Conservation (phyloP, 1,140 invertebrate species). For the Apolygus lucorum region DNA sequence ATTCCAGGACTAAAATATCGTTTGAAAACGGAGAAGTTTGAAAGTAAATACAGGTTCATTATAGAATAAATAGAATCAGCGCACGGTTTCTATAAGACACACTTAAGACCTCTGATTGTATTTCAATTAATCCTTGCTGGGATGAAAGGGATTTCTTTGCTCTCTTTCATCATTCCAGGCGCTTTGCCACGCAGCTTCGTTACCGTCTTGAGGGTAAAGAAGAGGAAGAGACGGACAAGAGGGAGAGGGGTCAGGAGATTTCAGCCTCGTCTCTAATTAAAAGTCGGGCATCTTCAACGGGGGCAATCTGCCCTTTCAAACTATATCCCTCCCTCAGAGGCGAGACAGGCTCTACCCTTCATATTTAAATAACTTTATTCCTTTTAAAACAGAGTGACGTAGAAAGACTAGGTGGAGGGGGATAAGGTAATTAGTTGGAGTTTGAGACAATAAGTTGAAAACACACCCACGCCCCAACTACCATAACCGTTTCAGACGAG, state of each 20-base stretch:
- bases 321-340: neutral
- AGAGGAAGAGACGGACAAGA: no score
- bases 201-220: neutral
- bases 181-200: neutral
- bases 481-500: neutral
- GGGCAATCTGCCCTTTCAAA: neutral
- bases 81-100: no score
- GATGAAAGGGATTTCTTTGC: no score
- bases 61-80: no score
- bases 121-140: no score
- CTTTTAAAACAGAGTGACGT: neutral
- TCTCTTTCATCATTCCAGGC: no score
- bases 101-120: no score
- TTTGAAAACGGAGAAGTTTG: no score
- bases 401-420: neutral
- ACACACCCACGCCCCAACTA: neutral
- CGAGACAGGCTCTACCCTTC: neutral
- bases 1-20: no score
- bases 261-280: neutral
- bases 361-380: constrained; percentile 3
- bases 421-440: neutral
- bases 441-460: neutral
- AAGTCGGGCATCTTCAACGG: neutral
- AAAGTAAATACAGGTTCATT: no score
- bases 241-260: neutral